Base-by-base conservation (phyloP, 2,113 vertebrate species). In the Cromileptes altivelis region DNA sequence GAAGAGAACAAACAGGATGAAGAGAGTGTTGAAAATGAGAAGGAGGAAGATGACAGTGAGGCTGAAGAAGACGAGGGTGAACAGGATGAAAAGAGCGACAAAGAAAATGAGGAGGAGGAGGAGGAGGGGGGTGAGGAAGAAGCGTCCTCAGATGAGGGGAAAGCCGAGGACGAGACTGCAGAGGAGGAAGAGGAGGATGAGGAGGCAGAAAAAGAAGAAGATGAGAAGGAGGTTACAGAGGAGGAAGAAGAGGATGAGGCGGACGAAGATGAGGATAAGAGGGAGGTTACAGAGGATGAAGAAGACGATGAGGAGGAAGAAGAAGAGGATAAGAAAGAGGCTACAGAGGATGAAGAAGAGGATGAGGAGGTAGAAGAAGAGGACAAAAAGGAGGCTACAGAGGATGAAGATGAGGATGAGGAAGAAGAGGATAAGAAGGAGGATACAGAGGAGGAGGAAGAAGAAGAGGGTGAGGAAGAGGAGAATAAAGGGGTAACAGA, bases 181-280 rank as follows among this genome's bases (percentile, higher is more conserved):
- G 63, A 63, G 17, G 69, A 82, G 7, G 72, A 74, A 7, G 57
- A 58, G 82, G 74, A 74, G 13, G 89, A 81, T 0, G 27, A 25
- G 50, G 49, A 50, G 19, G 27, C 19, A 7, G 63, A 63, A 13
- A 63, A 82, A 10, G 72, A 78, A 7, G 57, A 58, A 3, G 84
- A 62, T 12, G 4, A 10, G 21, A 27, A 53, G 3, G 37, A 19
- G 2, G 30, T 37, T 62, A 19, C 30, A 7, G 64, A n/a, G 18
- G 17, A 57, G 0, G 61, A 33, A 6, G 47, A n/a, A 8, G 23
- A 53, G 1, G 3, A 3, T 21, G 5, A 25, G 21, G 62, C n/a
- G 2, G 61, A 63, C 2, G 19, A 17, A 1, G 19, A 17, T 0
- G 58, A 21, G 0, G 60, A 63, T 2, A 13, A 42, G 1, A 52